Evolutionary conservation across 2,797 vertebrate species (phyloP).

Genomic region (Chelonia mydas): DNA sequence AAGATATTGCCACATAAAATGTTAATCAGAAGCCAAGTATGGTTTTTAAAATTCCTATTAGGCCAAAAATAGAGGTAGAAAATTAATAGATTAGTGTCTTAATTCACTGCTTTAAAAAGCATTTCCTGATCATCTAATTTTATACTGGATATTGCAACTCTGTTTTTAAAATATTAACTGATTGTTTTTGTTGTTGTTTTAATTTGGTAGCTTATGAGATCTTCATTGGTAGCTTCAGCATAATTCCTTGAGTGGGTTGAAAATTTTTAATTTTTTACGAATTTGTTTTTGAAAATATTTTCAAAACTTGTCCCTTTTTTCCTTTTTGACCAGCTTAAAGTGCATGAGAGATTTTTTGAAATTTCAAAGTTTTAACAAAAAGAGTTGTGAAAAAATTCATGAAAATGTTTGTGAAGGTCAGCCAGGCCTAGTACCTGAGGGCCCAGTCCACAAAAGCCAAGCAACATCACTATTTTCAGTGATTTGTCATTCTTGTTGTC

Average conservation of each 20-base stretch:
- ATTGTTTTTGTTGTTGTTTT: neutral
- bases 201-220: neutral
- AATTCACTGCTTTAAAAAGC: neutral
- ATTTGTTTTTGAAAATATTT: neutral
- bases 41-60: neutral
- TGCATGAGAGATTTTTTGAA: neutral
- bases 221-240: neutral
- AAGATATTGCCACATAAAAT: neutral
- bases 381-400: neutral
- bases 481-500: neutral
- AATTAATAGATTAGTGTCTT: neutral
- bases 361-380: neutral
- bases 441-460: neutral
- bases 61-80: neutral
- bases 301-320: neutral
- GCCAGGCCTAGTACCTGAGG: neutral
- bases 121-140: neutral
- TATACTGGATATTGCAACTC: neutral
- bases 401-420: neutral
- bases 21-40: neutral
- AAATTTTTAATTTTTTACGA: neutral
- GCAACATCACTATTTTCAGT: neutral
- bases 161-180: neutral
- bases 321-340: neutral
- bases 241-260: neutral